Evolutionary conservation across 1,140 invertebrate genomes (phyloP).

Genomic region (Scaptomyza montana): DNA sequence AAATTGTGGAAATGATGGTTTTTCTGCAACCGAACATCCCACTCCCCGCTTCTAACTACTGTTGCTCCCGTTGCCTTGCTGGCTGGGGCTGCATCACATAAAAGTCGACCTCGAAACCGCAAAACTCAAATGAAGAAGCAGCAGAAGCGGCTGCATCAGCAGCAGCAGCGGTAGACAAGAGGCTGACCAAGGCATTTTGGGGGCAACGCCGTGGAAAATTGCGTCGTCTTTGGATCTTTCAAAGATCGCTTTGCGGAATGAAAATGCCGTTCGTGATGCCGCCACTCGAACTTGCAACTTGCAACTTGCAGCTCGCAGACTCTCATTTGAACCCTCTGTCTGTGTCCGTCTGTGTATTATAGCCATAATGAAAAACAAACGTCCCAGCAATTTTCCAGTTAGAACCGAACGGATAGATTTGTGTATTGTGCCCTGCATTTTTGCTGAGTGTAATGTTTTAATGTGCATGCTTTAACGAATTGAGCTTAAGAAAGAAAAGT

Average conservation of each 20-base stretch:
- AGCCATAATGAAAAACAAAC: conserved; percentile 77
- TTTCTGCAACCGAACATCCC: conserved; percentile 63
- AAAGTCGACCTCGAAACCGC: conserved; percentile 62
- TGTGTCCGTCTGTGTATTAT: conserved; percentile 16
- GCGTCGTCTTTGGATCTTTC: conserved; percentile 32
- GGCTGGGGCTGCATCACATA: not conserved
- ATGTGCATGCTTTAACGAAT: conserved; percentile 71
- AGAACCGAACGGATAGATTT: conserved; percentile 37
- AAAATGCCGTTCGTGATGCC: conserved; percentile 76
- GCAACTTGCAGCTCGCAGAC: not conserved
- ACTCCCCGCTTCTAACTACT: not conserved
- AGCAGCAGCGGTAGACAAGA: not conserved
- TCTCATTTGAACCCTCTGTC: no score
- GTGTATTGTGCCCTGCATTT: conserved; percentile 39
- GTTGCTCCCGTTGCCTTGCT: not conserved
- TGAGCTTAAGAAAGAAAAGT: conserved; percentile 41
- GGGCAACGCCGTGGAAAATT: conserved; percentile 68
- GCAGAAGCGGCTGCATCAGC: not conserved
- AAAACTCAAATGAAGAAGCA: conserved; percentile 43
- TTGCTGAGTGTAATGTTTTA: conserved; percentile 68
- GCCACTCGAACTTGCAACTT: conserved; percentile 31
- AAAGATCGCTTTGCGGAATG: conserved; percentile 75
- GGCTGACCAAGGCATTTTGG: conserved; percentile 51
- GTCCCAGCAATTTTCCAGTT: conserved; percentile 78
- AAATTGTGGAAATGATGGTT: conserved; percentile 83